Evolutionary conservation across 1,140 invertebrate species (phyloP).

Genomic region (Anastrepha obliqua): DNA sequence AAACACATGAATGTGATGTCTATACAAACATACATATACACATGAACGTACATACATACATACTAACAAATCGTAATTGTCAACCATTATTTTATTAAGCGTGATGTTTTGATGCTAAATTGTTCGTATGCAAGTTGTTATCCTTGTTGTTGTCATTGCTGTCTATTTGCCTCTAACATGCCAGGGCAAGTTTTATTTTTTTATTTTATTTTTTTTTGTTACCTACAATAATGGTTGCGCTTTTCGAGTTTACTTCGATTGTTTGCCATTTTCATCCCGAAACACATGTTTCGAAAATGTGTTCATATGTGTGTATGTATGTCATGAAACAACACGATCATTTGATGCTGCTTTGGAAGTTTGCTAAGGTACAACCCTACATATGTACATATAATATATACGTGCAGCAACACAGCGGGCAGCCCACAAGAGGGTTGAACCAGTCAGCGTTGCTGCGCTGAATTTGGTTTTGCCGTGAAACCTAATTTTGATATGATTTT

Average conservation of each 20-base stretch:
- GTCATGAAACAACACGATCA: constrained; percentile 1
- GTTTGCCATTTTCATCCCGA: constrained; percentile 34
- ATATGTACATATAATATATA: background rate
- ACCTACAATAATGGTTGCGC: constrained; percentile 32
- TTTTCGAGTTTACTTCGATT: constrained; percentile 6
- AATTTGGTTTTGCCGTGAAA: constrained; percentile 21
- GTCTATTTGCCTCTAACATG: background rate
- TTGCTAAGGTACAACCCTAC: background rate
- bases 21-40: background rate
- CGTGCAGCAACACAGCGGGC: background rate
- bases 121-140: constrained; percentile 10
- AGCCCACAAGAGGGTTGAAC: background rate
- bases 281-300: no score
- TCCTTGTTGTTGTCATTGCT: constrained; percentile 14
- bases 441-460: background rate
- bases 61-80: constrained; percentile 32
- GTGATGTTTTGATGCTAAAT: constrained; percentile 19
- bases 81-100: constrained; percentile 52
- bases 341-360: background rate
- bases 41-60: background rate
- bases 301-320: background rate
- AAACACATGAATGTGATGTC: background rate
- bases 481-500: background rate
- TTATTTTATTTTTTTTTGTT: background rate
- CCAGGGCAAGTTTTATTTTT: background rate